Evolutionary conservation across 2,797 vertebrate species (phyloP).

Genomic region (Diceros bicornis): DNA sequence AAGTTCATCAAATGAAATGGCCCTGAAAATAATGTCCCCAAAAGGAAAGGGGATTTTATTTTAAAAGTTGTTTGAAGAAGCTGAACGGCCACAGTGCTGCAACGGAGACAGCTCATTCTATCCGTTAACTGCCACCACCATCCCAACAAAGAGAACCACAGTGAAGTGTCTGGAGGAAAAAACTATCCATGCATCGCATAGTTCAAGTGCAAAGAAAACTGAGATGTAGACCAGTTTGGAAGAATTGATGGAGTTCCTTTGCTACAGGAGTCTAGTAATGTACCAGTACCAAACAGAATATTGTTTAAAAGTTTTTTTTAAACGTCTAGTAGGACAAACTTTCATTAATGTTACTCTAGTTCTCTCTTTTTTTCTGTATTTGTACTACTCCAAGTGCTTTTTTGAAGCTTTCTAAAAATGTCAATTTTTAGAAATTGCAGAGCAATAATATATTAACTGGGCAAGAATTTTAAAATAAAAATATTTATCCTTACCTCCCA

Average conservation of each 20-base stretch:
- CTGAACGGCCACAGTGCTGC: background rate
- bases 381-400: background rate
- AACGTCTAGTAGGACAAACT: background rate
- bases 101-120: background rate
- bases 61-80: background rate
- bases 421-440: background rate
- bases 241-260: background rate
- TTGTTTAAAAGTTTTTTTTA: background rate
- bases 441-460: background rate
- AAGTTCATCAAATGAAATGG: background rate
- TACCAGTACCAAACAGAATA: background rate
- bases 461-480: background rate
- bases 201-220: background rate
- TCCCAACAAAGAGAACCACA: background rate
- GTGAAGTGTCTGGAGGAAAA: background rate
- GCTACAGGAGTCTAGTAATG: background rate
- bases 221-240: background rate
- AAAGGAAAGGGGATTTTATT: background rate
- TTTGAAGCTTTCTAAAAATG: background rate
- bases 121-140: background rate
- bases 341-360: background rate
- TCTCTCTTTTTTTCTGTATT: background rate
- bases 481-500: background rate
- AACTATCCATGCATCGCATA: background rate
- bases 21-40: background rate